Conservation (phyloP, 1,140 invertebrate species). For the Lepidurus couesii region DNA sequence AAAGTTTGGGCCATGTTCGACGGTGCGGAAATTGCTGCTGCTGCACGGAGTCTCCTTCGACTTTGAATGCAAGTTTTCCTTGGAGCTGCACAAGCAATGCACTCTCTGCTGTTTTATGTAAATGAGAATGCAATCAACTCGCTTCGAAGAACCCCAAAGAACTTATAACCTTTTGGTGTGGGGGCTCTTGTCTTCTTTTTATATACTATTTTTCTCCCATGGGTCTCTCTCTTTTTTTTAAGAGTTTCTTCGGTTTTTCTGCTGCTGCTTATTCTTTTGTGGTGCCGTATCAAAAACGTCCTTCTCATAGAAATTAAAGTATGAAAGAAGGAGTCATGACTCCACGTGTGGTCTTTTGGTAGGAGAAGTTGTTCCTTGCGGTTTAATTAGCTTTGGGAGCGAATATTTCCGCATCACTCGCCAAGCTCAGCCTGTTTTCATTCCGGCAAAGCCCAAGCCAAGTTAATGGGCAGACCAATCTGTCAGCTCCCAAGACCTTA, state of each 20-base stretch:
- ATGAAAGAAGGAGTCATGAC: not conserved
- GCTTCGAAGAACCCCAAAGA: constrained; percentile 9
- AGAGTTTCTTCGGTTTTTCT: not conserved
- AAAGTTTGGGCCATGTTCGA: constrained; percentile 12
- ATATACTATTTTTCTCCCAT: not conserved
- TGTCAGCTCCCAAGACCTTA: not conserved
- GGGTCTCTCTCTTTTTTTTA: not conserved
- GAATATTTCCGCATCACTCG: constrained; percentile 17
- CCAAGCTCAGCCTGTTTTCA: not conserved
- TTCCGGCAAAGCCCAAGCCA: not conserved
- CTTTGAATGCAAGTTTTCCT: constrained; percentile 6
- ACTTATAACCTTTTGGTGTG: not conserved
- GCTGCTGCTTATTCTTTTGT: not conserved
- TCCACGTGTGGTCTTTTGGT: not conserved
- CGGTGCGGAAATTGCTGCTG: constrained; percentile 17
- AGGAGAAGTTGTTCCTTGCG: not conserved
- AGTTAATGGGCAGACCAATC: constrained; percentile 6
- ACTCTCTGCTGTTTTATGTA: constrained; percentile 14
- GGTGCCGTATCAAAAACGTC: not conserved
- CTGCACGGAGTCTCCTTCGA: not conserved
- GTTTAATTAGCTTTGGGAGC: constrained; percentile 15
- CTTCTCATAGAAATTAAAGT: not conserved
- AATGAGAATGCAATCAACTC: constrained; percentile 15
- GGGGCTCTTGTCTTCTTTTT: not conserved
- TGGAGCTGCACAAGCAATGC: not conserved